Evolutionary conservation across 92 coral and sea anemone genomes (phyloP), one percentile per base, ranked within the genome.

Genomic region (Epizoanthus scotinus): DNA sequence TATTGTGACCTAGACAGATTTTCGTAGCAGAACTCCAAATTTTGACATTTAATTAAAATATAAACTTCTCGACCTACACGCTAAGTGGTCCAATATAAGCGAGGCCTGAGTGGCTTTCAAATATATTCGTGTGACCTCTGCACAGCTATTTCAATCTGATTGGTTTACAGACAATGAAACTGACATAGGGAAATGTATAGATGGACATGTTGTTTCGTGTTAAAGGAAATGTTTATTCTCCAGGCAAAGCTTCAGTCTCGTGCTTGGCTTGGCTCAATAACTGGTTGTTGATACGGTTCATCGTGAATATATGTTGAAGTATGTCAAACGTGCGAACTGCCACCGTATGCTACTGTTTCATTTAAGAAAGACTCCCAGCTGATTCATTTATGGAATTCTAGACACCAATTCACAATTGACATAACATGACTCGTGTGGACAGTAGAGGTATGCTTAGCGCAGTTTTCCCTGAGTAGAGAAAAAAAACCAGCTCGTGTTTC

Each of bases 181-280:
- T 64, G 70, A 64, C 70, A 64, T 15, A 34, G 7, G 68, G 50
- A 49, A 73, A 27, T 28, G 19, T n/a, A n/a, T n/a, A 55, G 0
- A 14, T 18, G 26, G 42, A 75, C 69, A 44, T 9, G 81, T 75
- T 57, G 19, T 75, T 75, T 75, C 81, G 40, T 22, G 81, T 75
- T 73, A 20, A 28, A 22, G 50, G 61, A 59, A n/a, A 71, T 54
- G 56, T 53, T 29, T 55, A 57, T 59, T 58, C 17, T n/a, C 13
- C 13, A n/a, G 81, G 61, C 20, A 20, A 22, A 24, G 28, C 50
- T 31, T 13, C 22, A n/a, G 44, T 24, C 13, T 34, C 1, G 52
- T 47, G 52, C 52, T 9, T 47, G 12, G 17, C 52, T 47, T 8
- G 10, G 52, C 17, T 47, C 52, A 47, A 47, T 13, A 13, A 47